phyloP scores from a whole-genome alignment of 2,888 invertebrate species.

The Himalopsyche kuldschensis region DNA sequence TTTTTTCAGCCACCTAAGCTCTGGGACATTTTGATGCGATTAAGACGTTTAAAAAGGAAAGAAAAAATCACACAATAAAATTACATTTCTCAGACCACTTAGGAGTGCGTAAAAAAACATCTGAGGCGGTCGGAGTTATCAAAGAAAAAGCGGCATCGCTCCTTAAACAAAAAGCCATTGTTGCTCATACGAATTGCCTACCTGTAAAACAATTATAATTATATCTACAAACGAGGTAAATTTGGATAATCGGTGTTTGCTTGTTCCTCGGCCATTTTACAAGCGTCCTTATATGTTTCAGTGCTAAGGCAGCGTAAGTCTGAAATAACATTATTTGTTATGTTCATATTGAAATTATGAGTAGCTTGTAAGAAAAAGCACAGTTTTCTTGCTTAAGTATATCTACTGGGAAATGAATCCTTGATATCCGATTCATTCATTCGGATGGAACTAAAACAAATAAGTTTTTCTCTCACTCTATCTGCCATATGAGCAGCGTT shows the following conservation, averaged over 20 bases:
- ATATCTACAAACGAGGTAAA: slow-evolving; percentile 32
- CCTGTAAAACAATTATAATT: slow-evolving; percentile 33
- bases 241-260: slow-evolving; percentile 34
- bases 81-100: background rate
- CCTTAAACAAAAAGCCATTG: slow-evolving; percentile 31
- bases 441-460: too few species aligned
- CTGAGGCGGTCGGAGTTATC: background rate
- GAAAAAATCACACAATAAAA: background rate
- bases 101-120: background rate
- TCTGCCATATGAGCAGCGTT: too few species aligned
- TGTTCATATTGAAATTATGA: too few species aligned
- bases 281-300: background rate
- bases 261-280: slow-evolving; percentile 8
- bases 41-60: background rate
- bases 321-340: too few species aligned
- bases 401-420: too few species aligned
- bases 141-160: slow-evolving; percentile 12
- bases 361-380: too few species aligned
- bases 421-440: too few species aligned
- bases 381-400: too few species aligned
- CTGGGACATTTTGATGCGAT: background rate
- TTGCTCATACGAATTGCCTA: slow-evolving; percentile 20
- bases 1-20: too few species aligned
- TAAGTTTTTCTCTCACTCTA: too few species aligned
- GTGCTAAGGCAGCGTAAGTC: too few species aligned